A percentile compares a stretch with the other conserved stretches of the same genome.
Evolutionary conservation across 2,797 vertebrate genomes (phyloP).

Genomic region (Poecilia gillii): DNA sequence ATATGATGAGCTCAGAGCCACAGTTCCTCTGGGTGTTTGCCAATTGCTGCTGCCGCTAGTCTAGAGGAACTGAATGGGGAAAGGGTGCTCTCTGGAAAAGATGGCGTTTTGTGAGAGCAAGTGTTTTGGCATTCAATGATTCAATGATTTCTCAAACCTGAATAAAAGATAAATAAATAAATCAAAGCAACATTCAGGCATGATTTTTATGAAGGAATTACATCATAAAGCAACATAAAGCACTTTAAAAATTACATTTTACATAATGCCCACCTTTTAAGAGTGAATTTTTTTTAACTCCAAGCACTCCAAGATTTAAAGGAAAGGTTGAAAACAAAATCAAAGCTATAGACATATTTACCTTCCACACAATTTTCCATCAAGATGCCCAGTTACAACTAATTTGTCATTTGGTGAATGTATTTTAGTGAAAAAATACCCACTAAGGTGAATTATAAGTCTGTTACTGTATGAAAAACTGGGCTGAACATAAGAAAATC

Average conservation of each 20-base stretch:
- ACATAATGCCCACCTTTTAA: not conserved
- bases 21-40: too few relatives aligned
- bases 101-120: too few relatives aligned
- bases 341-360: not conserved
- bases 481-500: not conserved
- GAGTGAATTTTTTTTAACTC: not conserved
- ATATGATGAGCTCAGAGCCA: too few relatives aligned
- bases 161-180: too few relatives aligned
- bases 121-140: too few relatives aligned
- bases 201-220: too few relatives aligned
- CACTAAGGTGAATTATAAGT: not conserved
- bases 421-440: not conserved
- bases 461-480: not conserved
- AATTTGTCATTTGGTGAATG: not conserved
- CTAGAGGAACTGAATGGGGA: too few relatives aligned
- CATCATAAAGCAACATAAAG: too few relatives aligned
- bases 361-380: not conserved
- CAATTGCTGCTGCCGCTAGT: not conserved
- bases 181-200: too few relatives aligned
- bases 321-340: not conserved
- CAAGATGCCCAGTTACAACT: not conserved
- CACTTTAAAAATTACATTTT: too few relatives aligned
- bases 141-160: too few relatives aligned
- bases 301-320: not conserved
- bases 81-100: not conserved